Percentiles rank a stretch among this genome's conserved stretches.
These are phyloP conservation scores for Lichenostomus cassidix DNA, from an alignment of 2,113 vertebrate species.

Conservation along the genomic window DNA sequence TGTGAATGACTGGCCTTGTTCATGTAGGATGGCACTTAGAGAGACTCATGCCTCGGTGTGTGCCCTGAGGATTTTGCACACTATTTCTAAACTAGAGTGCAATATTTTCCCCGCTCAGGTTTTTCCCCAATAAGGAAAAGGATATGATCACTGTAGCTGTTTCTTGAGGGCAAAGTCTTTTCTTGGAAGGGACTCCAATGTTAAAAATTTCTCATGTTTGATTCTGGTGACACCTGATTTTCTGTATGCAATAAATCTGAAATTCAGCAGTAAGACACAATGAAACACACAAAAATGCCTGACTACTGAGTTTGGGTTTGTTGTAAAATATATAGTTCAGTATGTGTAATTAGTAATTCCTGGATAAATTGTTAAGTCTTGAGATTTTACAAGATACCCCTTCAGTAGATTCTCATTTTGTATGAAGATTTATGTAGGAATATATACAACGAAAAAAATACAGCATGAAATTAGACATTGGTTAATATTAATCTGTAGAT, in stretches of 20 bases:
- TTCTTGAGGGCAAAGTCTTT: neutral
- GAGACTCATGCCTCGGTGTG: neutral
- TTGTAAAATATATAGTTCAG: neutral
- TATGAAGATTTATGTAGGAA: conserved; percentile 23
- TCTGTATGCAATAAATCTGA: neutral
- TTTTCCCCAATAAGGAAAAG: neutral
- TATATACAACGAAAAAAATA: neutral
- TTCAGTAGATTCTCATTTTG: neutral
- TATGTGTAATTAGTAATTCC: neutral
- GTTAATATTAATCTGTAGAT: neutral
- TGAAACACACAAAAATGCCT: neutral
- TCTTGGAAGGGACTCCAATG: neutral
- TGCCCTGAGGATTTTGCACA: neutral
- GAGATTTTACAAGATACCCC: neutral
- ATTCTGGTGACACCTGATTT: neutral
- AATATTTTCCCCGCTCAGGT: neutral
- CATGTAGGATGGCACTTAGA: accelerated
- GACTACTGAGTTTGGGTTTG: neutral
- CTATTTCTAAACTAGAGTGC: accelerated
- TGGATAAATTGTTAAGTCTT: neutral
- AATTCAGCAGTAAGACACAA: neutral
- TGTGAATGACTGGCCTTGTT: neutral
- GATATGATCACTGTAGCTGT: neutral
- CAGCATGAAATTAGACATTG: neutral
- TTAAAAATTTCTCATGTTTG: neutral